phyloP scores from a whole-genome alignment of 2,888 invertebrate species.

The Sinopyrophorus schimmeli region DNA sequence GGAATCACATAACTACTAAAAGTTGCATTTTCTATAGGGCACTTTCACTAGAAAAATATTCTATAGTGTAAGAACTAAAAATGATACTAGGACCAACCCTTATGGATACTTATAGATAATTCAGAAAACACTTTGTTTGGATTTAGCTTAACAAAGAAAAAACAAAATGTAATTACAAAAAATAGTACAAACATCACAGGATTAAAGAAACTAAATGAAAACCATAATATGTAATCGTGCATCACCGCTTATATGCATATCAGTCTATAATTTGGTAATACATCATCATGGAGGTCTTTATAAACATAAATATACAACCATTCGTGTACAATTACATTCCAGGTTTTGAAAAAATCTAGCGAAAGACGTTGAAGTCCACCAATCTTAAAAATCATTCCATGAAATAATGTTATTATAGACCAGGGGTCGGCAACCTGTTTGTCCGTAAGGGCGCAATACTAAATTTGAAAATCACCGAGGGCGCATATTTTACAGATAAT shows the following conservation, averaged over 20 bases:
- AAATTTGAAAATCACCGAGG: no score
- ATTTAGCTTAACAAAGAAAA: constrained; percentile 60
- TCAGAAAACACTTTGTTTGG: constrained; percentile 56
- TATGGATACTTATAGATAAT: constrained; percentile 83
- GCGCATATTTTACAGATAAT: no score
- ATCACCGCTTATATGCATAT: constrained; percentile 77
- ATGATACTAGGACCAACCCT: constrained; percentile 78
- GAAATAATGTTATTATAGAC: not conserved
- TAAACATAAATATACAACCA: constrained; percentile 93
- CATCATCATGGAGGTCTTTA: constrained; percentile 63
- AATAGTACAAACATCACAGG: constrained; percentile 83
- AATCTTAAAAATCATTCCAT: constrained; percentile 64
- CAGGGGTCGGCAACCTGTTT: no score
- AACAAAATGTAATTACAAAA: constrained; percentile 65
- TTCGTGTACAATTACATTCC: constrained; percentile 94
- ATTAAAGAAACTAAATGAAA: constrained; percentile 83
- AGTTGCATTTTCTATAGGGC: constrained; percentile 58
- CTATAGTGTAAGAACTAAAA: constrained; percentile 81
- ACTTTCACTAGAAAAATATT: constrained; percentile 82
- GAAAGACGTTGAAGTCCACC: constrained; percentile 92
- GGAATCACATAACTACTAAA: constrained; percentile 59
- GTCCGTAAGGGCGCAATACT: no score
- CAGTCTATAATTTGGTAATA: constrained; percentile 55
- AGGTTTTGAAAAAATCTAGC: constrained; percentile 86
- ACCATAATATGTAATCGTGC: constrained; percentile 83